Evolutionary conservation across 2,888 invertebrate species (phyloP).

Genomic region (Patella depressa): DNA sequence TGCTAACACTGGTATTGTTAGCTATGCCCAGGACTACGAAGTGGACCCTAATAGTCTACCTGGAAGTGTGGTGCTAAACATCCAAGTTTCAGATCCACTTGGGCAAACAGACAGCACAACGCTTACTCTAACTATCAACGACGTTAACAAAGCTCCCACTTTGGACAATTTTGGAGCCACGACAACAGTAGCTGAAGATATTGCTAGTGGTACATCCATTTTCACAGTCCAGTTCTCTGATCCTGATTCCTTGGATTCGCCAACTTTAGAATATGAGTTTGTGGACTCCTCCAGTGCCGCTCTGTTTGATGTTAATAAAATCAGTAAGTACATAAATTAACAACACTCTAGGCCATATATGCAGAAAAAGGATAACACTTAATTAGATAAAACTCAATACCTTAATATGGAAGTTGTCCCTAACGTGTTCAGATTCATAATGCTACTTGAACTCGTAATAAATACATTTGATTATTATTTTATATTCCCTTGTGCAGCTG

Average conservation of each 20-base stretch:
- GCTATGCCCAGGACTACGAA: conserved; percentile 42
- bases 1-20: conserved; percentile 31
- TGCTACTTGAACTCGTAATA: no score
- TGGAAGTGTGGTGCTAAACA: conserved; percentile 27
- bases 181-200: background rate
- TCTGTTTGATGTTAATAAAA: background rate
- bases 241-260: background rate
- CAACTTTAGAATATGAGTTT: background rate
- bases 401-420: no score
- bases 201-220: background rate
- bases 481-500: background rate
- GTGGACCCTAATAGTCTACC: conserved; percentile 37
- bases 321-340: background rate
- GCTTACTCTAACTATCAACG: conserved; percentile 22
- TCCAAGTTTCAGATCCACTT: conserved; percentile 34
- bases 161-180: background rate
- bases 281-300: conserved; percentile 1
- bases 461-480: no score
- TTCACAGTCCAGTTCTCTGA: background rate
- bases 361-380: no score
- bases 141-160: background rate
- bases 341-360: no score
- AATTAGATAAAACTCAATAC: no score
- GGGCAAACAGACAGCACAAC: conserved; percentile 33
- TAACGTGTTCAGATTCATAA: no score